Evolutionary conservation across 1,140 invertebrate genomes (phyloP).

Genomic region (Aphaenogaster floridana): DNA sequence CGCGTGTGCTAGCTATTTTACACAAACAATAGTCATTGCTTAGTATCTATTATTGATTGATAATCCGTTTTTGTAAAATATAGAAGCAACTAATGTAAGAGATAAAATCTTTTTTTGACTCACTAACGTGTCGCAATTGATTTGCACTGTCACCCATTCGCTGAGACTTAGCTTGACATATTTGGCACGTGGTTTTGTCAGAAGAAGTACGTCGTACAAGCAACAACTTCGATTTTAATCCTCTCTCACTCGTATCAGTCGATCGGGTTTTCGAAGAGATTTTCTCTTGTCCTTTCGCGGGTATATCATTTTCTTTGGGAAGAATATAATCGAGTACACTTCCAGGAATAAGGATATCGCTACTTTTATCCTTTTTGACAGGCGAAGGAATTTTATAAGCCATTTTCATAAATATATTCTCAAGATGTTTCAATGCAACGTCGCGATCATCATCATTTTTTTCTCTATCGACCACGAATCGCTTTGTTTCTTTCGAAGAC

Average conservation of each 20-base stretch:
- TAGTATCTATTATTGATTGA: not conserved
- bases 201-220: conserved; percentile 14
- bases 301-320: not conserved
- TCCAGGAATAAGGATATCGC: not conserved
- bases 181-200: not conserved
- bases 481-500: not conserved
- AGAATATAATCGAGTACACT: not conserved
- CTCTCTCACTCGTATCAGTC: not conserved
- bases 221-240: not conserved
- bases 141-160: not conserved
- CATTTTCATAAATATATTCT: not conserved
- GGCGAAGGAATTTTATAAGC: not conserved
- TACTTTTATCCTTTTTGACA: not conserved
- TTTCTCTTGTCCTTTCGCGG: not conserved
- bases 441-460: not conserved
- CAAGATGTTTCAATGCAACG: not conserved
- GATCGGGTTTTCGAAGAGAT: not conserved
- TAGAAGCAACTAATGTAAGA: too few species aligned
- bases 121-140: not conserved
- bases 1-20: not conserved
- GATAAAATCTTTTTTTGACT: not conserved
- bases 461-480: not conserved
- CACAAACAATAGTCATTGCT: not conserved
- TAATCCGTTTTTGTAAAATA: not conserved
- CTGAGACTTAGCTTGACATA: not conserved